phyloP scores from a whole-genome alignment of 2,797 vertebrate species.

The Xiphorhynchus erythropygius region DNA sequence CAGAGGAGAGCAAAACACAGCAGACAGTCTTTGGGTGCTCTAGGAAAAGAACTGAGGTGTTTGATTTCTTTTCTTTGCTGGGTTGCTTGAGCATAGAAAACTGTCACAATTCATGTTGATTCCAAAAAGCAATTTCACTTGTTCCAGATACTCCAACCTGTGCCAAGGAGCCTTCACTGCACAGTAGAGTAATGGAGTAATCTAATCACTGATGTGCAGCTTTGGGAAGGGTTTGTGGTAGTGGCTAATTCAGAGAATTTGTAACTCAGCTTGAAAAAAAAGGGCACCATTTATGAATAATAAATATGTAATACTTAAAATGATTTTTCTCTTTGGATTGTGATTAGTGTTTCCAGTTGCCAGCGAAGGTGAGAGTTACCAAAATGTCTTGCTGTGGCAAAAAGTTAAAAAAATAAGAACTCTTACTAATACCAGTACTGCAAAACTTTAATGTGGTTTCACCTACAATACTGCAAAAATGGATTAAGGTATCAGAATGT shows the following conservation, averaged over 20 bases:
- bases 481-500: neutral
- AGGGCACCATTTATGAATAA: neutral
- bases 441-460: neutral
- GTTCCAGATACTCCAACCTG: neutral
- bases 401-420: neutral
- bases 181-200: accelerated
- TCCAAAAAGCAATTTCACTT: neutral
- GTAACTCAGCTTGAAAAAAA: neutral
- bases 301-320: neutral
- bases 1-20: neutral
- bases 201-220: neutral
- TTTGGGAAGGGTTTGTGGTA: neutral
- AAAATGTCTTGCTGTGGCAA: neutral
- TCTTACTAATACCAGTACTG: neutral
- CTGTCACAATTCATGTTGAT: neutral
- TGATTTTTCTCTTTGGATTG: neutral
- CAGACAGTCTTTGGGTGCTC: neutral
- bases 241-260: neutral
- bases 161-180: neutral
- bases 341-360: neutral
- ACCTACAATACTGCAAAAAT: neutral
- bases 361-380: neutral
- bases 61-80: neutral
- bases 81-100: neutral
- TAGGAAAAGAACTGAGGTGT: neutral